These are phyloP conservation scores for Lycocerus yunnanus DNA, from an alignment of 2,888 invertebrate genomes.

Conservation along the genomic window DNA sequence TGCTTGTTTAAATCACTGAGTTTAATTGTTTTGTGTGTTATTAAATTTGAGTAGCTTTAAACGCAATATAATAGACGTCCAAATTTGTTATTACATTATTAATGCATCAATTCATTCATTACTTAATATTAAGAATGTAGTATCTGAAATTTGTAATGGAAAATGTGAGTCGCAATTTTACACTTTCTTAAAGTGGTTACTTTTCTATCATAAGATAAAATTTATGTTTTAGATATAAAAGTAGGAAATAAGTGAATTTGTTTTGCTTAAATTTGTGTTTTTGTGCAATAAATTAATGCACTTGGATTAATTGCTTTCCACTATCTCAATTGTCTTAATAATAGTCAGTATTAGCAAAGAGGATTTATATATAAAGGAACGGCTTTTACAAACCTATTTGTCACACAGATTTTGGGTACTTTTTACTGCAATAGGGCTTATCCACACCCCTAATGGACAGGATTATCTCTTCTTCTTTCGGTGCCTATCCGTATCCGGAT, in stretches of 20 bases:
- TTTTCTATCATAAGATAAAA: not conserved
- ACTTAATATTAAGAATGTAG: not conserved
- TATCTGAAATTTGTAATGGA: not conserved
- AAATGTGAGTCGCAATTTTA: not conserved
- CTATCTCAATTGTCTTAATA: not conserved
- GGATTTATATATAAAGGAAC: too few species aligned
- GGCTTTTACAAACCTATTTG: too few species aligned
- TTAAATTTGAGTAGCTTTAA: not conserved
- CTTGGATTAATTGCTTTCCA: not conserved
- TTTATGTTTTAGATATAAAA: not conserved
- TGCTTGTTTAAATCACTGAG: not conserved
- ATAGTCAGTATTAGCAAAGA: too few species aligned
- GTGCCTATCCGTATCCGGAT: too few species aligned
- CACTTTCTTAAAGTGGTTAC: not conserved
- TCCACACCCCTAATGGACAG: too few species aligned
- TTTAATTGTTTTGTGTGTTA: not conserved
- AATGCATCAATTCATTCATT: not conserved
- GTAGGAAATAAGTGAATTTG: not conserved
- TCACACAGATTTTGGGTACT: too few species aligned
- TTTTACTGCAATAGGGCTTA: too few species aligned
- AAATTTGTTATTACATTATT: not conserved
- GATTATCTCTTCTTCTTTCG: too few species aligned
- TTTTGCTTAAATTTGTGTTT: not conserved
- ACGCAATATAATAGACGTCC: not conserved
- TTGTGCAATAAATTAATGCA: not conserved